Percentiles rank a stretch among this genome's conserved stretches.
phyloP scores from a whole-genome alignment of 2,113 vertebrate species.

The Rhabdornis inornatus region DNA sequence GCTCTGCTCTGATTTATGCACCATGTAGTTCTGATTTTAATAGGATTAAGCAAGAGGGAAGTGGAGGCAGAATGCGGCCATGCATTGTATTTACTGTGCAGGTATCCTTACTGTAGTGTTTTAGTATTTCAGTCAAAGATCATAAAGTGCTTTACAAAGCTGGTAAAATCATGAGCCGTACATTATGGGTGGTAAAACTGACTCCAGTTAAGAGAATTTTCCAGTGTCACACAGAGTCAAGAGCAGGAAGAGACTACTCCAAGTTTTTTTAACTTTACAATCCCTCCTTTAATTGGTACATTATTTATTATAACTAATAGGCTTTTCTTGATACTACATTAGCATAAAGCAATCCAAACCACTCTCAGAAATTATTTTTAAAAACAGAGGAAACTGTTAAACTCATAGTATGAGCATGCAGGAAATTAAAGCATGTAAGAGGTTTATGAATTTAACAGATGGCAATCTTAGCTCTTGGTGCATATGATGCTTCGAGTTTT shows the following conservation, averaged over 20 bases:
- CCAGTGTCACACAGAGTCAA: neutral
- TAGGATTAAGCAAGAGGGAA: neutral
- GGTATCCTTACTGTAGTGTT: neutral
- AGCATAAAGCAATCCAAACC: constrained; percentile 27
- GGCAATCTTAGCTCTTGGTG: neutral
- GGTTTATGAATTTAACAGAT: constrained; percentile 52
- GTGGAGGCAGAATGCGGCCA: neutral
- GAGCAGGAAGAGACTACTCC: neutral
- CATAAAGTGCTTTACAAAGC: constrained; percentile 24
- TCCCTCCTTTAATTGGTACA: neutral
- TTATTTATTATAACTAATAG: constrained; percentile 19
- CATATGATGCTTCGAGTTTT: neutral
- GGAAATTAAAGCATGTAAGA: constrained; percentile 40
- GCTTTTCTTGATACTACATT: neutral
- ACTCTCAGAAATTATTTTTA: neutral
- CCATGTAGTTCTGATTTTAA: neutral
- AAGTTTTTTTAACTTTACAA: neutral
- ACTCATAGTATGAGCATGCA: neutral
- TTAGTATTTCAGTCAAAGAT: constrained; percentile 35
- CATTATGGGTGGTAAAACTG: constrained; percentile 12
- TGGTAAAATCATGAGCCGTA: neutral
- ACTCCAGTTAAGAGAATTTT: neutral
- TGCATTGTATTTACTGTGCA: neutral
- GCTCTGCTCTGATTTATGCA: neutral
- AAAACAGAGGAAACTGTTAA: constrained; percentile 32